Evolutionary conservation across 2,797 vertebrate genomes (phyloP), one percentile per base, ranked within the genome.

Genomic region (Buceros bicornis): DNA sequence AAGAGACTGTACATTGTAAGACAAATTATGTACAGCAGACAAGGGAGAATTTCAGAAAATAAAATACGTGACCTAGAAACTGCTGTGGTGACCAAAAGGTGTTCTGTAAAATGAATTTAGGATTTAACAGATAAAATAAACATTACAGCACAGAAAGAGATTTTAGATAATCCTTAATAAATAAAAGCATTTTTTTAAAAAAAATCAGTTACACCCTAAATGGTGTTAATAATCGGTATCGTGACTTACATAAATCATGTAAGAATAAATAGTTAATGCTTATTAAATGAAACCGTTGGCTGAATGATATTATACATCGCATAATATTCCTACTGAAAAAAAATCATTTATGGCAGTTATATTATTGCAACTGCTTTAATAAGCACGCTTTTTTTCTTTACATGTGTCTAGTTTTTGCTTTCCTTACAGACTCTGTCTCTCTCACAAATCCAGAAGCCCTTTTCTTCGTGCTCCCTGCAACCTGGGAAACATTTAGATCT

Each of bases 21-120:
- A 86, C 43, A 95, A 94, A 95, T 81, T 84, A 87, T 24, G 18
- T 82, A 78, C 40, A 95, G 51, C 62, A 90, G 83, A 62, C 48
- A 53, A 50, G 58, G 40, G 66, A 87, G 60, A 87, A 89, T 69
- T 82, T 80, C 89, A 53, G 62, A 51, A 73, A 43, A 69, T n/a
- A 60, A 88, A 89, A 53, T 33, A 28, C 53, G 66, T 79, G 92
- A 87, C 83, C 81, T 79, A 92, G 70, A 94, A 90, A 87, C 18
- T 57, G 24, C 24, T 90, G 60, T 80, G 71, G n/a, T 73, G 53
- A 35, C n/a, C 77, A 5, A 50, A 73, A 81, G 13, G 4, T 53
- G 14, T 84, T 62, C 25, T 89, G 84, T 72, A 25, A 58, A 90
- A 73, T 54, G 3, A 72, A 31, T 62, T 76, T 24, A 7, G 15